phyloP scores from a whole-genome alignment of 2,797 vertebrate species.

The Xyrichtys novacula region DNA sequence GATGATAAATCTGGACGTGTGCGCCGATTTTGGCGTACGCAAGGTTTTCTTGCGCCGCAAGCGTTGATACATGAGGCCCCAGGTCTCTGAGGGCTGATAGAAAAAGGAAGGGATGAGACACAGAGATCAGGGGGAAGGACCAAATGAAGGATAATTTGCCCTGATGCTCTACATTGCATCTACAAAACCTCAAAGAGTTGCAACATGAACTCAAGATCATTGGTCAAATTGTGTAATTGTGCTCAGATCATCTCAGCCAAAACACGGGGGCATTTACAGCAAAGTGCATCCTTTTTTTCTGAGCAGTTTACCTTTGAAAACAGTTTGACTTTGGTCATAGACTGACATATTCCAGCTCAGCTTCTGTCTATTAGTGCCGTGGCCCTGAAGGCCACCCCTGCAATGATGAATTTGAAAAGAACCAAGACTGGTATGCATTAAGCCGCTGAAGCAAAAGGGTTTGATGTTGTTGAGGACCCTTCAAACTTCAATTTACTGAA shows the following conservation, averaged over 20 bases:
- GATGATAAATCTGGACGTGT: no score
- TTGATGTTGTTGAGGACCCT: conserved; percentile 21
- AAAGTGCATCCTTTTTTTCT: conserved; percentile 9
- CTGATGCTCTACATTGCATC: conserved; percentile 54
- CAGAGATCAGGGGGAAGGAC: conserved; percentile 69
- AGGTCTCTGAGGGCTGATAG: conserved; percentile 60
- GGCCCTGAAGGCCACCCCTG: conserved; percentile 34
- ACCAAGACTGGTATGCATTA: conserved; percentile 7
- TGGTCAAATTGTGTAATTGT: conserved; percentile 45
- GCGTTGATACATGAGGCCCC: no score
- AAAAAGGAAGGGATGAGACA: conserved; percentile 47
- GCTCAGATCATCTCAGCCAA: conserved; percentile 22
- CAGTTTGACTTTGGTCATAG: conserved; percentile 38
- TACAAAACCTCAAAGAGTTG: conserved; percentile 69
- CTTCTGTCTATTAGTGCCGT: conserved; percentile 28
- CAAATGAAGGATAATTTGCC: conserved; percentile 70
- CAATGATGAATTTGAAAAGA: conserved; percentile 36
- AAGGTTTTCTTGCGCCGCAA: no score
- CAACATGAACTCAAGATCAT: conserved; percentile 47
- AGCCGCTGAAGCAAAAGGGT: conserved; percentile 30
- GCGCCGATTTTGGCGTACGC: no score
- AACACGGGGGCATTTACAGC: conserved; percentile 7
- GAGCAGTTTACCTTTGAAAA: conserved; percentile 39
- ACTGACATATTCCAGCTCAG: conserved; percentile 23
- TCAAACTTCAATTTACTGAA: conserved; percentile 7